A percentile compares a stretch with the other conserved stretches of the same genome.
These are phyloP conservation scores for Rotaria magnacalcarata DNA, from an alignment of 2,888 invertebrate genomes.

Conservation along the genomic window DNA sequence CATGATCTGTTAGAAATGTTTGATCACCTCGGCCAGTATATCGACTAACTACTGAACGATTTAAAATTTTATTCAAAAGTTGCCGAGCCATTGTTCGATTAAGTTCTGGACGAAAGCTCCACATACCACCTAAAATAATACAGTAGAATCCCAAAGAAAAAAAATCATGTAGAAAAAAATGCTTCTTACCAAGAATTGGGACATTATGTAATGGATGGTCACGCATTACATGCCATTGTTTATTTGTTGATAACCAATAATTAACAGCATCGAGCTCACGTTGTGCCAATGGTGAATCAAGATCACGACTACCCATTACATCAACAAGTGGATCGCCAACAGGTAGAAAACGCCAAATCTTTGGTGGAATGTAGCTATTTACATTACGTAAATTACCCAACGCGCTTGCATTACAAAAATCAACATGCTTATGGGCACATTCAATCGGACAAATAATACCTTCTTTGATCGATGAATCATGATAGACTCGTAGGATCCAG, in stretches of 20 bases:
- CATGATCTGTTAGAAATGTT: conserved; percentile 16
- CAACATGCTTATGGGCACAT: background rate
- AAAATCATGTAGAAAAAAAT: too few relatives aligned
- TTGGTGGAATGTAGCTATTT: background rate
- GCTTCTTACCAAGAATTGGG: background rate
- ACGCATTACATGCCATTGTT: background rate
- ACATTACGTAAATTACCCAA: background rate
- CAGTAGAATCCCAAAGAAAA: too few relatives aligned
- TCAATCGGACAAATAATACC: background rate
- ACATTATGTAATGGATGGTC: conserved; percentile 8
- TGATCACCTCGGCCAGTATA: conserved; percentile 36
- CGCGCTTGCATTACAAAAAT: background rate
- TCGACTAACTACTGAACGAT: background rate
- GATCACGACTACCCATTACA: conserved; percentile 3
- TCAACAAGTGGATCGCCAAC: background rate
- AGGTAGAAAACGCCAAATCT: conserved; percentile 3
- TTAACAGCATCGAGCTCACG: conserved; percentile 18
- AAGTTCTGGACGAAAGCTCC: conserved; percentile 35
- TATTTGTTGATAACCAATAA: background rate
- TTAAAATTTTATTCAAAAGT: conserved; percentile 27
- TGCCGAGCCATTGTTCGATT: conserved; percentile 7
- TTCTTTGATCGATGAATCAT: background rate
- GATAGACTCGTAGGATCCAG: background rate
- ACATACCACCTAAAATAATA: conserved; percentile 38
- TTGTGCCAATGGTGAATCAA: conserved; percentile 7